Base-by-base conservation (phyloP, 2,113 vertebrate genomes). In the Proteles cristata region DNA sequence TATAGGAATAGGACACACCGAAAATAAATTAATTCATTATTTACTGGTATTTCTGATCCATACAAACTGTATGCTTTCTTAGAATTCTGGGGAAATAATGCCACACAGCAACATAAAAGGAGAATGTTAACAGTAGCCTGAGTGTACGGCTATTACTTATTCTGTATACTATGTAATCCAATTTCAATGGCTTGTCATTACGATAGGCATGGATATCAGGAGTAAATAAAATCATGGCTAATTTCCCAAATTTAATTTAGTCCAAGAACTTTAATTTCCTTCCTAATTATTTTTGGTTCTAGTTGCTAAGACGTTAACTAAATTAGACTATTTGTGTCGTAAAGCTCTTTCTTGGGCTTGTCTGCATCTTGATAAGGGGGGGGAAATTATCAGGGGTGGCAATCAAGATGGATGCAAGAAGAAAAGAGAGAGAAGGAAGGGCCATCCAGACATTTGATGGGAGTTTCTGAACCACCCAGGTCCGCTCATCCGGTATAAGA, bases 201-300 rank as follows among this genome's bases (percentile, higher is more conserved):
- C 15, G 48, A 45, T 61, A 69, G 35, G n/a, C 58, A 76, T 93
- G 53, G 94, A 45, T 95, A 85, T 79, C 35, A 21, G 19, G 79
- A 86, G 95, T 90, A 88, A 81, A 95, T 76, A 55, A 85, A 96
- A 92, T 76, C 65, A 55, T 0, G 21, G 69, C 58, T 85, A 96
- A 93, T 96, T 96, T 39, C 21, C 66, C 39, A 88, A 90, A 95
- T 92, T 93, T 69, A 95, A 97, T 63, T 96, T 98, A 90, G 84
- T 53, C 21, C 25, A 50, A 96, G 92, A 94, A 88, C 43, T 95
- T 25, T 73, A 89, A 0, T 15, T 84, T 97, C 93, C 90, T 97
- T 95, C 88, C 73, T 96, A 90, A 53, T 92, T 76, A 58, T 53
- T 92, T 95, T 95, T 93, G 65, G 50, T 65, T 50, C 76, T 80